Evolutionary conservation across 2,797 vertebrate genomes (phyloP).

Genomic region (Semaprochilodus insignis): DNA sequence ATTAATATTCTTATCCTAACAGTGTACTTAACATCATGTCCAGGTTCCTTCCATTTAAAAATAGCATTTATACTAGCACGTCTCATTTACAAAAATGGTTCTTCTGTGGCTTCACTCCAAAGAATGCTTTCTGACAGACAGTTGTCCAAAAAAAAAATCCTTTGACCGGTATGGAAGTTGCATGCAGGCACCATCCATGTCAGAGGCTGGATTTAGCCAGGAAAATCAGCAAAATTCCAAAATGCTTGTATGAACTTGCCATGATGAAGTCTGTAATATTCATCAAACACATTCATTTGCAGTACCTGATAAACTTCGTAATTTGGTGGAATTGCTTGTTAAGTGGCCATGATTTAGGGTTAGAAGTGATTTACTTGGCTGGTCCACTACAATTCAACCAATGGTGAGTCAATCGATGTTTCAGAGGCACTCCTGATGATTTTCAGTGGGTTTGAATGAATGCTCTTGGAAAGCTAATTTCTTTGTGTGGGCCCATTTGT

Average conservation of each 20-base stretch:
- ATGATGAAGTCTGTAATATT: background rate
- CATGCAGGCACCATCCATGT: too few relatives aligned
- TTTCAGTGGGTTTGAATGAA: slow-evolving; percentile 8
- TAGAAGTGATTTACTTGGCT: slow-evolving; percentile 13
- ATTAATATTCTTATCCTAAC: too few relatives aligned
- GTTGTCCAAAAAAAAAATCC: too few relatives aligned
- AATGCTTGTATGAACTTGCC: background rate
- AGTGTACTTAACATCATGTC: too few relatives aligned
- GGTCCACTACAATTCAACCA: background rate
- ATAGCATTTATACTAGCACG: too few relatives aligned
- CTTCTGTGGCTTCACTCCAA: too few relatives aligned
- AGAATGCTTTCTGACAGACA: too few relatives aligned
- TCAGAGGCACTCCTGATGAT: slow-evolving; percentile 32
- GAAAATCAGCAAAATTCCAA: too few relatives aligned
- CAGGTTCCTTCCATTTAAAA: too few relatives aligned
- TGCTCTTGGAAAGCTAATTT: slow-evolving; percentile 15
- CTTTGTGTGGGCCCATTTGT: slow-evolving; percentile 36
- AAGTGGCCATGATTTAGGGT: background rate
- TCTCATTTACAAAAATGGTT: too few relatives aligned
- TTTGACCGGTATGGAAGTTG: too few relatives aligned
- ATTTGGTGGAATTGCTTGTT: background rate
- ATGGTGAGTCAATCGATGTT: slow-evolving; percentile 8
- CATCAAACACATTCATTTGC: background rate
- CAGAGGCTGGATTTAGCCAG: too few relatives aligned
- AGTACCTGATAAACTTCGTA: background rate